Evolutionary conservation across 2,797 vertebrate species (phyloP), one percentile per base, ranked within the genome.

Genomic region (Galaxias olidus): DNA sequence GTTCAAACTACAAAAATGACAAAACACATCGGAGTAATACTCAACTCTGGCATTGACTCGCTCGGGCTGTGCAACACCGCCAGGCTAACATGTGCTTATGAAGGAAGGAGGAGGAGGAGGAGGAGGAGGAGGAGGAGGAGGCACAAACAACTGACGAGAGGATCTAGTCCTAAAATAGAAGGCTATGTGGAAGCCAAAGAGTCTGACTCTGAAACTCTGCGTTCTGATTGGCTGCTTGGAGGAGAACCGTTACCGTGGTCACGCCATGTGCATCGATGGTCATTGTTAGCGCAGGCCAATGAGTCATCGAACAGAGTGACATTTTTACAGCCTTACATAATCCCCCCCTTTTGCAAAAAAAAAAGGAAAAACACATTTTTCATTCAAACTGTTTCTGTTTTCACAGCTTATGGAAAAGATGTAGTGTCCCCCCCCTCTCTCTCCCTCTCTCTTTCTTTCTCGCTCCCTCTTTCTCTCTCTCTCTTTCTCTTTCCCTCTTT

Each of bases 141-240:
- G 51, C 9, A 41, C 20, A 40, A 49, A 50, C 14, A 56, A 47
- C 17, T 18, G 41, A 30, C 30, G 30, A 30, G 3, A 30, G 30
- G 57, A 66, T 45, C 74, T 79, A 72, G 71, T 82, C 77, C 69
- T 72, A 61, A 81, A 85, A 80, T 68, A 74, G 70, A 74, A 58
- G 17, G 56, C 69, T 40, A 6, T 30, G 18, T 71, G 53, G n/a
- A 68, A 75, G 84, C 84, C 78, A 84, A 83, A 2, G 72, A 74
- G 80, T 75, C 78, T 59, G 30, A 30, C 3, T 44, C 43, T 45
- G 8, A 48, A 63, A 78, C 84, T 86, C 81, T 44, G 62, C 60
- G 52, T 83, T 83, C 78, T 84, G 81, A 87, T 90, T 85, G 76
- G 61, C 52, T 42, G 42, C 46, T 77, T 49, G 55, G 72, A 81